Conservation (phyloP, 2,113 vertebrate species). For the Gymnarchus niloticus region DNA sequence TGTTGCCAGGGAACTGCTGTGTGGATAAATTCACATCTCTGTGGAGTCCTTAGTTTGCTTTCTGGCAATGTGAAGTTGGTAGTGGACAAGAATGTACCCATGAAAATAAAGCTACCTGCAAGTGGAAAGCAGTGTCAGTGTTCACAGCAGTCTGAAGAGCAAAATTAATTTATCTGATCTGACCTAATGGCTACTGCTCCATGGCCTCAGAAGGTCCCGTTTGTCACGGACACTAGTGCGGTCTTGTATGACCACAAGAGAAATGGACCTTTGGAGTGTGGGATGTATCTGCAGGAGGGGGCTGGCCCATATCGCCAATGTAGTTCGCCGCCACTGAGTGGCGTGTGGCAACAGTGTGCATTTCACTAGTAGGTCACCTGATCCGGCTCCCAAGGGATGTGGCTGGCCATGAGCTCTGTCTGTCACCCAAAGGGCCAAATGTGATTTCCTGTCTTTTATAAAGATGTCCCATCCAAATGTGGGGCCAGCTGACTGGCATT, state of each 20-base stretch:
- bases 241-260: neutral
- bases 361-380: slow-evolving; percentile 32
- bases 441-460: slow-evolving; percentile 78
- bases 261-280: neutral
- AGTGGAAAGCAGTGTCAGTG: neutral
- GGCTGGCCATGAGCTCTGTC: slow-evolving; percentile 3
- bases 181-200: neutral
- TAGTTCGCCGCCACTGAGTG: neutral
- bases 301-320: neutral
- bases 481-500: slow-evolving; percentile 66
- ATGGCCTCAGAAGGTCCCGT: neutral
- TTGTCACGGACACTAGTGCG: neutral
- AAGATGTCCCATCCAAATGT: slow-evolving; percentile 67
- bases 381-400: slow-evolving; percentile 3
- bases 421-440: slow-evolving; percentile 30
- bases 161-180: neutral
- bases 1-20: neutral
- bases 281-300: neutral
- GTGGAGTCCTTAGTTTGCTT: neutral
- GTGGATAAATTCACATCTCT: neutral
- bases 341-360: neutral
- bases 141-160: neutral
- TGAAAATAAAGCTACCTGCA: neutral
- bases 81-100: neutral
- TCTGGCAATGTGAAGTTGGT: neutral